Evolutionary conservation across 2,797 vertebrate species (phyloP), one percentile per base, ranked within the genome.

Genomic region (Macroramphosus scolopax): DNA sequence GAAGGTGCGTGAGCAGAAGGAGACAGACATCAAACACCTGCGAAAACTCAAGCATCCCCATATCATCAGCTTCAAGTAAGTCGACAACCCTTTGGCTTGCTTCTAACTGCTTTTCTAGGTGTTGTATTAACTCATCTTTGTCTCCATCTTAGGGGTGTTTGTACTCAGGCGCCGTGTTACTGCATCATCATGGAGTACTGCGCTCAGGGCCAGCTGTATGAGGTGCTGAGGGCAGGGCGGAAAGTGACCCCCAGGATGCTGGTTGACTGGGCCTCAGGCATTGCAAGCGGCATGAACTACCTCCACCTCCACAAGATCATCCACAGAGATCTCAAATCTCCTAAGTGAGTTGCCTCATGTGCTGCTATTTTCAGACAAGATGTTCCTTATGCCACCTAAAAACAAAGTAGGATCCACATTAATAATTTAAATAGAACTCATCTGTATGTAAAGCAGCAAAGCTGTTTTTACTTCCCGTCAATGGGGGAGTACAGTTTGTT

Each of bases 161-260:
- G 97, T 72, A 99, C 96, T 0, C 96, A 98, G 83, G 97, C 97
- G 1, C 97, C 96, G 0, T 99, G 97, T 78, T 99, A 95, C 80
- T 99, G 96, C 56, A 98, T 99, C 67, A 95, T 99, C 83, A 99
- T 99, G 96, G 96, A 99, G 51, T 99, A 99, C 73, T 99, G 97
- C 45, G 96, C 97, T 3, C 97, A 99, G 0, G 97, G 97, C 20
- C 97, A 99, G 76, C 93, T 99, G 49, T 98, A 98, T 0, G 97
- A 99, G 80, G 97, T 99, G 51, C 78, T 99, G 81, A 82, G 97
- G 44, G 95, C 93, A 0, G 97, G 96, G 11, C 89, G 97, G 55
- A 97, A 95, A 68, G 87, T 99, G 68, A 94, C 93, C 0, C 97
- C 97, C 0, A 82, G 89, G 8, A 79, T 99, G 68, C 91, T 99